Percentiles rank a stretch among this genome's conserved stretches.
phyloP scores from a whole-genome alignment of 2,888 invertebrate species.

The Drosophila flavopinicola region DNA sequence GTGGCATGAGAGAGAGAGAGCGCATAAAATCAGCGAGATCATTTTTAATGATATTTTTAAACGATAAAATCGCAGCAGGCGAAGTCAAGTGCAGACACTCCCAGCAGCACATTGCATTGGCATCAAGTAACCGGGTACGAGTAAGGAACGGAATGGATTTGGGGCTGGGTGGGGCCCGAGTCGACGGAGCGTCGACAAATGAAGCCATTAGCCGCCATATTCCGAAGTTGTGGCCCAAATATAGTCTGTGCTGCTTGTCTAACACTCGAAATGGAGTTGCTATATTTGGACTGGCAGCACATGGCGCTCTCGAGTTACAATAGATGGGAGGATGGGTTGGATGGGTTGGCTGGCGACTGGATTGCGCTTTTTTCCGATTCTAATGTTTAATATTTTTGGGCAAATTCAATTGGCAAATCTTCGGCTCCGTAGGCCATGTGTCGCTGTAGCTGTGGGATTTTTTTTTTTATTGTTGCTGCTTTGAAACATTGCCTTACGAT shows the following conservation, averaged over 20 bases:
- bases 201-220: conserved; percentile 67
- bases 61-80: conserved; percentile 69
- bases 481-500: conserved; percentile 47
- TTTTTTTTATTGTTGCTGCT: conserved; percentile 3
- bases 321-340: no score
- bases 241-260: conserved; percentile 38
- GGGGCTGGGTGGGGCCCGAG: conserved; percentile 11
- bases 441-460: conserved; percentile 32
- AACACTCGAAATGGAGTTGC: conserved; percentile 49
- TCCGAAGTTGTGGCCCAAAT: conserved; percentile 61
- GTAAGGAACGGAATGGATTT: conserved; percentile 4
- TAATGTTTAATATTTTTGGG: conserved; percentile 21
- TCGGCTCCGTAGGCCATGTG: conserved; percentile 52
- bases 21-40: conserved; percentile 36
- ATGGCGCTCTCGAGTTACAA: conserved; percentile 56
- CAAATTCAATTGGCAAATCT: conserved; percentile 51
- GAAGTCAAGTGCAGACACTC: conserved; percentile 73
- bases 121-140: conserved; percentile 73
- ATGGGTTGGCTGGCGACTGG: no score
- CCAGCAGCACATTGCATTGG: conserved; percentile 56
- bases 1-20: conserved; percentile 20
- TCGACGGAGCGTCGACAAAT: conserved; percentile 47
- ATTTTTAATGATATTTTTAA: conserved; percentile 72
- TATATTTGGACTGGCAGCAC: conserved; percentile 48
- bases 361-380: background rate